Conservation (phyloP, 2,113 vertebrate species). For the Dicrurus megarhynchus region DNA sequence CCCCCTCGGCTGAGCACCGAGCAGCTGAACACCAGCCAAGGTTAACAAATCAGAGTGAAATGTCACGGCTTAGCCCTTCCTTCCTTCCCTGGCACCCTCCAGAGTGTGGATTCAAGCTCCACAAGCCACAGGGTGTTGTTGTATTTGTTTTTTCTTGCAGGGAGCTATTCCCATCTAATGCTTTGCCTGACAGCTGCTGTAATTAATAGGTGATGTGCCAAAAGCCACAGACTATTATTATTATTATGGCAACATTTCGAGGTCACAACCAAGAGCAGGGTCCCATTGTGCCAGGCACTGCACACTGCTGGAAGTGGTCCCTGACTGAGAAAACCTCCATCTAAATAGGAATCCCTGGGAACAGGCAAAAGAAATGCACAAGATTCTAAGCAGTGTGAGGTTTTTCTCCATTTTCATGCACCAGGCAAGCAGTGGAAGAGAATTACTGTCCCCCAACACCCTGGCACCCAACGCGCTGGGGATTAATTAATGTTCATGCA, state of each 20-base stretch:
- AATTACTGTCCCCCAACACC: background rate
- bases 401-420: background rate
- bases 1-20: background rate
- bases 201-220: slow-evolving; percentile 58
- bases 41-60: slow-evolving; percentile 61
- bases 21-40: slow-evolving; percentile 37
- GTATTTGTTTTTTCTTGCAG: slow-evolving; percentile 58
- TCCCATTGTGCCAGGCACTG: background rate
- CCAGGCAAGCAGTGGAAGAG: background rate
- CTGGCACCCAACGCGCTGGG: background rate
- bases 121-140: slow-evolving; percentile 39
- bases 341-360: background rate
- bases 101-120: slow-evolving; percentile 10
- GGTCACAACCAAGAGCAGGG: slow-evolving; percentile 37
- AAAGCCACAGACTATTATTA: slow-evolving; percentile 41
- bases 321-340: background rate
- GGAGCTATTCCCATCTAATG: slow-evolving; percentile 35
- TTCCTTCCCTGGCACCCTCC: slow-evolving; percentile 44
- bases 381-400: background rate
- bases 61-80: slow-evolving; percentile 33
- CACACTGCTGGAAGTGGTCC: background rate
- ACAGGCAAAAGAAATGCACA: fast-evolving
- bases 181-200: slow-evolving; percentile 54
- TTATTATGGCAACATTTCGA: slow-evolving; percentile 44
- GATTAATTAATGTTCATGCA: background rate